Conservation (phyloP, 35 echinoderm and acorn worm species). For the Eucidaris tribuloides region DNA sequence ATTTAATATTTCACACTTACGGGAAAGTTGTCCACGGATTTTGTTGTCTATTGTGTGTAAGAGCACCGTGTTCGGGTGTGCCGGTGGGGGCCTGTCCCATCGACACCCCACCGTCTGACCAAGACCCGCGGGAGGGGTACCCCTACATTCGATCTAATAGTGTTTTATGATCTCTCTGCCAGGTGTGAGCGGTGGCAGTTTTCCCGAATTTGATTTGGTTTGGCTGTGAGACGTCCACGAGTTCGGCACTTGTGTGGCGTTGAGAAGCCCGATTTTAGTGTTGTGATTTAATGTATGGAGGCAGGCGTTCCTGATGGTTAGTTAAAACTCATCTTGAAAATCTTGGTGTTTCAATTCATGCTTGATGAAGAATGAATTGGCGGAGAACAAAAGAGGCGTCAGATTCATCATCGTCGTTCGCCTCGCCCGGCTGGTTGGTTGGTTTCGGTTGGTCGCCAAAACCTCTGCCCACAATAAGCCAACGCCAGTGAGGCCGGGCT, state of each 20-base stretch:
- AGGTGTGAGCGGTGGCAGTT: constrained; percentile 18
- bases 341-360: constrained; percentile 37
- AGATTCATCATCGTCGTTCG: constrained; percentile 13
- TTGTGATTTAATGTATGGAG: constrained; percentile 10
- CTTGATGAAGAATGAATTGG: constrained; percentile 36
- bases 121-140: constrained; percentile 21
- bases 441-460: constrained; percentile 33
- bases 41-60: constrained; percentile 25
- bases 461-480: constrained; percentile 19
- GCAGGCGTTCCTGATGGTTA: not conserved
- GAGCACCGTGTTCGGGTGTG: not conserved
- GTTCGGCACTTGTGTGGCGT: not conserved
- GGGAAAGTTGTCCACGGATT: constrained; percentile 13
- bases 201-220: constrained; percentile 28
- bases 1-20: not conserved
- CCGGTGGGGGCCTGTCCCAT: not conserved
- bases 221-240: constrained; percentile 11
- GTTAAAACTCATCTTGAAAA: constrained; percentile 5
- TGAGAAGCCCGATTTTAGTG: not conserved
- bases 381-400: constrained; percentile 26
- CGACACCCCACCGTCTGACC: constrained; percentile 20
- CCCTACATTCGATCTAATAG: constrained; percentile 14
- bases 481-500: not conserved
- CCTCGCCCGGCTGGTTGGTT: constrained; percentile 5
- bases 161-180: constrained; percentile 24